Evolutionary conservation across 2,888 invertebrate species (phyloP), one percentile per base, ranked within the genome.

Genomic region (Dicranocentrus wangi): DNA sequence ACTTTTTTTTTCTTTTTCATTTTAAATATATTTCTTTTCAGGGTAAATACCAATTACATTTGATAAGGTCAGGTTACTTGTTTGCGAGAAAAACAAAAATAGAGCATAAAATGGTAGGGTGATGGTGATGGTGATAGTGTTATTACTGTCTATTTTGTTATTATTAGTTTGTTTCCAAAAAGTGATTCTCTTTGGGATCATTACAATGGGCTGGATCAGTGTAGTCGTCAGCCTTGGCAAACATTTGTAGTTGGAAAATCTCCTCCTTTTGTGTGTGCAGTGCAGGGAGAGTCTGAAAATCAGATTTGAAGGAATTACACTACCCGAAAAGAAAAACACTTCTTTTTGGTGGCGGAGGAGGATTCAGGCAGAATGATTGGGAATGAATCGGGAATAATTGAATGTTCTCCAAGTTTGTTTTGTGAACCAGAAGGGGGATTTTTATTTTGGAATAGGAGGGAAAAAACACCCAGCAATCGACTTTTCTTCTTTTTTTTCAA

Each of bases 261-360:
- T n/a, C n/a, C n/a, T n/a, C n/a, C n/a, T n/a, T n/a, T 19, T n/a
- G 8, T 19, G 8, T 55, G 55, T 55, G 25, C 5, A 32, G 10
- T 55, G 21, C 32, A 32, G 32, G 32, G 15, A 25, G 70, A 78
- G 63, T 77, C 61, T 23, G 78, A 71, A 69, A 78, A 78, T 78
- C 78, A 42, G 70, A 78, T 78, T 78, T 78, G 65, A 71, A 78
- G 71, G 78, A 70, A 78, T 78, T 78, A 78, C 78, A 78, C 42
- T 53, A 78, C 39, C 39, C 8, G n/a, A 15, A 47, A 70, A 78
- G 69, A 78, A 78, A 51, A 70, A 78, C 53, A 69, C 25, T 39
- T n/a, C n/a, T n/a, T 10, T 32, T 10, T 10, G 32, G 32, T 25
- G 70, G 61, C 21, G 27, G 17, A 63, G 63, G 63, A 70, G 39